These are phyloP conservation scores for Pterobdella sp. DNA, from an alignment of 2,888 invertebrate species.

Conservation along the genomic window DNA sequence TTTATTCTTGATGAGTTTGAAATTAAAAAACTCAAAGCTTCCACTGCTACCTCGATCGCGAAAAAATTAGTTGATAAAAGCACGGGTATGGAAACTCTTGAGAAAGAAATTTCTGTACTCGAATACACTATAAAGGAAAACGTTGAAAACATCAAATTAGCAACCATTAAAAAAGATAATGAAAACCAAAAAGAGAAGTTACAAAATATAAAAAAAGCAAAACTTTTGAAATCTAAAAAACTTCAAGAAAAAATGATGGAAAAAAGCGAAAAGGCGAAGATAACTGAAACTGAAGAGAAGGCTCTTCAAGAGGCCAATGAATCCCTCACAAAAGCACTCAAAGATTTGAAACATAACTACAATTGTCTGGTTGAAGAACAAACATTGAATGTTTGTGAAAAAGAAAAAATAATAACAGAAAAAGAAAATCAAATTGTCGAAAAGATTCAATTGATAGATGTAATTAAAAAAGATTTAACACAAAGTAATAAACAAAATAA, in stretches of 20 bases:
- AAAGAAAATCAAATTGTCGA: neutral
- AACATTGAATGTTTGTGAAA: neutral
- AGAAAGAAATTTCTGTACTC: neutral
- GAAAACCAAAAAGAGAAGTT: slow-evolving; percentile 12
- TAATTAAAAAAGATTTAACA: neutral
- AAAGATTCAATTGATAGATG: neutral
- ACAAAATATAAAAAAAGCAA: slow-evolving; percentile 20
- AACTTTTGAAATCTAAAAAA: slow-evolving; percentile 16
- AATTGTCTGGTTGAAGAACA: neutral
- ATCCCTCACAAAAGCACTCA: slow-evolving; percentile 12
- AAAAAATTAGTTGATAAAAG: neutral
- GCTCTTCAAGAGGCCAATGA: neutral
- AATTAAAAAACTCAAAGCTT: neutral
- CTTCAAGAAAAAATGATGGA: slow-evolving; percentile 19
- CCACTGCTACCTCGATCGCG: neutral
- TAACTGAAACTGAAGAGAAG: neutral
- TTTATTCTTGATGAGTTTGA: neutral
- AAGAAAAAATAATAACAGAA: neutral
- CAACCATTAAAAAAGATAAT: neutral
- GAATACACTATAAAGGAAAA: neutral
- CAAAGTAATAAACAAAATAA: neutral
- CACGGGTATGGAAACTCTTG: neutral
- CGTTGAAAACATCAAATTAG: neutral
- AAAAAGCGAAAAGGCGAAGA: slow-evolving; percentile 1
- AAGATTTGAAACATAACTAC: neutral